Conservation (phyloP, 2,888 invertebrate species). For the Dynastes tityus region DNA sequence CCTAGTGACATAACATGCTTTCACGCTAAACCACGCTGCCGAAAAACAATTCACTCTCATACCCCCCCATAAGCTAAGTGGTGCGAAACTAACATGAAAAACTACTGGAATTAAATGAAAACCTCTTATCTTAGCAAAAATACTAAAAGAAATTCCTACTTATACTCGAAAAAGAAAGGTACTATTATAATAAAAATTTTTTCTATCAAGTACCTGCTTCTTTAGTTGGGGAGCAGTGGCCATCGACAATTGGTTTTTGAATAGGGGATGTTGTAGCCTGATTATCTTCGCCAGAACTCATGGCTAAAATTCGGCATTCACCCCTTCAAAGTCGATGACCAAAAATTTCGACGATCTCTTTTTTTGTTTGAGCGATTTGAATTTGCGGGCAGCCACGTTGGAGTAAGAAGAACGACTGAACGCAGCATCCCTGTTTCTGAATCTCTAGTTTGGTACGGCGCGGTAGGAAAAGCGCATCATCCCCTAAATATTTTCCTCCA, state of each 20-base stretch:
- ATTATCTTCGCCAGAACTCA: constrained; percentile 68
- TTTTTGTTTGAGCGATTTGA: constrained; percentile 13
- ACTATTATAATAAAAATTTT: constrained; percentile 18
- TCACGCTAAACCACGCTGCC: constrained; percentile 55
- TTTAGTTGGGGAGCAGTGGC: constrained; percentile 69
- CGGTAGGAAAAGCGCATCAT: constrained; percentile 60
- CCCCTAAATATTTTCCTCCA: constrained; percentile 54
- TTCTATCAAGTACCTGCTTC: constrained; percentile 63
- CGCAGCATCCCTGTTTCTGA: constrained; percentile 59
- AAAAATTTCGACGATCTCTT: constrained; percentile 50
- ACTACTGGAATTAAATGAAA: neutral
- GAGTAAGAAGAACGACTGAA: constrained; percentile 56
- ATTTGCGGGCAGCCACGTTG: constrained; percentile 8
- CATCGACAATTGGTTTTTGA: constrained; percentile 66
- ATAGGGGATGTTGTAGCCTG: constrained; percentile 63
- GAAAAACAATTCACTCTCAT: constrained; percentile 7
- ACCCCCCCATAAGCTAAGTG: neutral
- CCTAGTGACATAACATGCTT: constrained; percentile 61
- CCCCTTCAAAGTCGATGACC: constrained; percentile 64
- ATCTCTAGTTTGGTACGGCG: constrained; percentile 58
- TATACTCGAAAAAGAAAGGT: constrained; percentile 6
- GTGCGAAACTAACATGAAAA: neutral
- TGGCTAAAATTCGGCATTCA: constrained; percentile 63
- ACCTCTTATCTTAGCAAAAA: neutral
- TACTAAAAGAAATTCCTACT: too few relatives aligned